Percentiles rank a stretch among this genome's conserved stretches.
These are phyloP conservation scores for Empidonax alnorum DNA, from an alignment of 2,113 vertebrate genomes.

Conservation along the genomic window DNA sequence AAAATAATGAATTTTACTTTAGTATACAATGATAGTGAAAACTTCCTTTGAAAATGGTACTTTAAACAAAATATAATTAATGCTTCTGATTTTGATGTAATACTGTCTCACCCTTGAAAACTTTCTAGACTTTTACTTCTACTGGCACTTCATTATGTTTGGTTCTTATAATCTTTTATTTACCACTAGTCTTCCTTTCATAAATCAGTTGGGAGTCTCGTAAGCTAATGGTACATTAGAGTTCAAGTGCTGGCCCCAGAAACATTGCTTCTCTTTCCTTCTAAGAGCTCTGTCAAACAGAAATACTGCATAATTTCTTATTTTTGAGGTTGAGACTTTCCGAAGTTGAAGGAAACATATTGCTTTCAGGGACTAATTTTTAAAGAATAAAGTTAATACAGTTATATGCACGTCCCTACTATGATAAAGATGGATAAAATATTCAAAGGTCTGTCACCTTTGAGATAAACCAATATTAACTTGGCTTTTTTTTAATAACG, in stretches of 20 bases:
- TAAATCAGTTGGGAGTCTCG: neutral
- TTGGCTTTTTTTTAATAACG: neutral
- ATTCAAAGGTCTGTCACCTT: neutral
- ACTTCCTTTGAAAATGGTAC: neutral
- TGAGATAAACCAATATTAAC: neutral
- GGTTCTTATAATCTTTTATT: constrained; percentile 9
- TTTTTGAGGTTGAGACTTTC: neutral
- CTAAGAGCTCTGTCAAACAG: neutral
- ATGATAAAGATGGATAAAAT: neutral
- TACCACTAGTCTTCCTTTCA: neutral
- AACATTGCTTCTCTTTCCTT: neutral
- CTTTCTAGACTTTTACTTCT: neutral
- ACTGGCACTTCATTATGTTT: neutral
- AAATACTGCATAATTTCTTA: neutral
- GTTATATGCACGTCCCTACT: neutral
- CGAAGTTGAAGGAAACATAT: neutral
- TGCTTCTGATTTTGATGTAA: neutral
- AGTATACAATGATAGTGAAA: neutral
- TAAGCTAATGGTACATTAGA: neutral
- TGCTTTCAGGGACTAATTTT: neutral
- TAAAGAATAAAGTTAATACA: neutral
- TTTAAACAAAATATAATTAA: neutral
- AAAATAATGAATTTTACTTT: neutral
- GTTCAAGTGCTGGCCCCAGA: neutral
- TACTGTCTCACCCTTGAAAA: neutral